Percentiles rank a stretch among this genome's conserved stretches.
phyloP scores from a whole-genome alignment of 2,113 vertebrate species.

The Pycnonotus jocosus region DNA sequence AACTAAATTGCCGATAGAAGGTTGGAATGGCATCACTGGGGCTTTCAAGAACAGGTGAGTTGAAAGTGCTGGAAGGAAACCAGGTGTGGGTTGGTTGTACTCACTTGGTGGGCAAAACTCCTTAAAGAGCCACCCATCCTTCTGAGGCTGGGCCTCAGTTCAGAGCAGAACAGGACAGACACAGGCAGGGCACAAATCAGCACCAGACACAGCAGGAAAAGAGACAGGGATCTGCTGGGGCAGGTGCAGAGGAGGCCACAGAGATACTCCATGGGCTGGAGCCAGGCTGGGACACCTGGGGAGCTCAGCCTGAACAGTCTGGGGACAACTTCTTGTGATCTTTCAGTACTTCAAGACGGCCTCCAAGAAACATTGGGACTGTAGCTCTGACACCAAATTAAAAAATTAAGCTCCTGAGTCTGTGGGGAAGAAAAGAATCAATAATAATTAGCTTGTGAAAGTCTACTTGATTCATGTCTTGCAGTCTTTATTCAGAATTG shows the following conservation, averaged over 20 bases:
- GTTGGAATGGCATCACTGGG: neutral
- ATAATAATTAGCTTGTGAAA: neutral
- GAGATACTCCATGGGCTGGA: neutral
- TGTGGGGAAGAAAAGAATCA: neutral
- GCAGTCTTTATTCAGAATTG: neutral
- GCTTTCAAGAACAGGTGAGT: neutral
- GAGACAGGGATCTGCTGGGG: neutral
- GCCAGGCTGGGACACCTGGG: neutral
- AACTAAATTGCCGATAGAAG: neutral
- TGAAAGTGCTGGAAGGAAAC: conserved; percentile 10
- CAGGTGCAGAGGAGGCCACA: neutral
- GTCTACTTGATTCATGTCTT: neutral
- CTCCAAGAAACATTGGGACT: neutral
- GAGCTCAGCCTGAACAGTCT: neutral
- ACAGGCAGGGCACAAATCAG: neutral
- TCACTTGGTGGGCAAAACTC: neutral
- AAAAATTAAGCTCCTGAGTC: neutral
- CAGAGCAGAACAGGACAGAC: neutral
- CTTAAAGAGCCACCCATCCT: neutral
- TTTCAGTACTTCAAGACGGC: neutral
- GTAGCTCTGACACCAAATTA: neutral
- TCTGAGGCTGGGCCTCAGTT: neutral
- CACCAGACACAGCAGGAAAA: neutral
- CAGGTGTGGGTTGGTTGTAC: neutral
- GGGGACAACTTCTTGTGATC: neutral